Evolutionary conservation across 2,888 invertebrate species (phyloP), one percentile per base, ranked within the genome.

Genomic region (Athrips mouffetella): DNA sequence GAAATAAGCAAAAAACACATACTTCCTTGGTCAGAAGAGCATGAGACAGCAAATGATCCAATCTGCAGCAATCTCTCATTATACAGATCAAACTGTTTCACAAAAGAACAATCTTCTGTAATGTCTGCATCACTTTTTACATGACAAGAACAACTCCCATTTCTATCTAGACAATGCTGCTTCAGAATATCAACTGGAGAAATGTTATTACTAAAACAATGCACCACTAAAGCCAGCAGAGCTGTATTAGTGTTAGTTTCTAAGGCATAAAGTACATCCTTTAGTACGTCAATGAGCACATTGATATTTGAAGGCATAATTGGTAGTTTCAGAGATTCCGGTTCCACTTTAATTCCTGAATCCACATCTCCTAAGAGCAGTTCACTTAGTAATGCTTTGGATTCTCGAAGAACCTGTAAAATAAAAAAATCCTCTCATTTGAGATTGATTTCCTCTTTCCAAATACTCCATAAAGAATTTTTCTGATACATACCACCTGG

Each of bases 61-160:
- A 93, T 92, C 65, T 93, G 93, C 76, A 92, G 80, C 42, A 92
- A 77, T 58, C 92, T 89, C 65, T 94, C 94, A 61, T 91, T 91
- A 51, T 91, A 89, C 54, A 91, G 78, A 83, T 94, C 94, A 76
- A 93, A 92, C 27, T 91, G 90, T 52, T 90, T 91, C 8, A 92
- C 87, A 50, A 87, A 78, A 20, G 67, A 63, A 50, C 90, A 90
- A 40, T 91, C 74, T 58, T 90, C 90, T 1, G 63, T 62, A 6
- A 64, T 55, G 51, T 76, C 73, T 46, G 67, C 65, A n/a, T 60
- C 55, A 55, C 52, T 63, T 23, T 63, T 59, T 7, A 57, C 50
- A 20, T 62, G 48, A 56, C 82, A 76, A 35, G 62, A 40, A 53
- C 87, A 85, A 3, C 50, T 55, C 60, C 65, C 48, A 63, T 67